Conservation (phyloP, 2,113 vertebrate genomes). For the Centrocercus urophasianus region DNA sequence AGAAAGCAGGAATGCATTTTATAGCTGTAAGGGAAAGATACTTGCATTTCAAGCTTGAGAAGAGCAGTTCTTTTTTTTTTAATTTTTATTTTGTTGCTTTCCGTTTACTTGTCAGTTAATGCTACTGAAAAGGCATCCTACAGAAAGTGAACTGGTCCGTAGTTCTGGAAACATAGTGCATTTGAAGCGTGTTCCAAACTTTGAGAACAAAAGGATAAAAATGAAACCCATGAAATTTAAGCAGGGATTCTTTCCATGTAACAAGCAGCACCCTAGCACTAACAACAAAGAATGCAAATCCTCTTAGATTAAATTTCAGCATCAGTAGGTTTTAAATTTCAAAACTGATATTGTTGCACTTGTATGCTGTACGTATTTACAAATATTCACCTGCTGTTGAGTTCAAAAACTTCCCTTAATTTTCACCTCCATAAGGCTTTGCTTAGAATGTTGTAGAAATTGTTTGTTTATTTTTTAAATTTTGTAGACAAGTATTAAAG, state of each 20-base stretch:
- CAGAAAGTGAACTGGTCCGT: neutral
- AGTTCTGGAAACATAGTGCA: neutral
- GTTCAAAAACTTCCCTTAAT: constrained; percentile 25
- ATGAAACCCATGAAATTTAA: neutral
- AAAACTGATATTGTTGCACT: neutral
- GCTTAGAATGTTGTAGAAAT: constrained; percentile 21
- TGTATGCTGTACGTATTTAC: constrained; percentile 51
- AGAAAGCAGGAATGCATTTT: neutral
- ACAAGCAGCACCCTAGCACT: neutral
- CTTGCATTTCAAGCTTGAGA: neutral
- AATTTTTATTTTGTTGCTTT: neutral
- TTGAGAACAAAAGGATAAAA: neutral
- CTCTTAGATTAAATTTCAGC: constrained; percentile 42
- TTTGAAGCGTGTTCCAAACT: neutral
- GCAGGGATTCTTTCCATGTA: neutral
- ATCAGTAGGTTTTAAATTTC: constrained; percentile 27
- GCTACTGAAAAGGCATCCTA: neutral
- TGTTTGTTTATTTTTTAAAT: constrained; percentile 60
- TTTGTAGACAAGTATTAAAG: constrained; percentile 85
- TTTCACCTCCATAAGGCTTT: neutral
- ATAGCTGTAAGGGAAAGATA: neutral
- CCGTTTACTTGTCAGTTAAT: neutral
- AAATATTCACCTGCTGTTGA: constrained; percentile 31
- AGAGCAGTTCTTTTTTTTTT: neutral
- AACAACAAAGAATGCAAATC: neutral